Evolutionary conservation across 2,113 vertebrate genomes (phyloP), one percentile per base, ranked within the genome.

Genomic region (Corvus cornix): DNA sequence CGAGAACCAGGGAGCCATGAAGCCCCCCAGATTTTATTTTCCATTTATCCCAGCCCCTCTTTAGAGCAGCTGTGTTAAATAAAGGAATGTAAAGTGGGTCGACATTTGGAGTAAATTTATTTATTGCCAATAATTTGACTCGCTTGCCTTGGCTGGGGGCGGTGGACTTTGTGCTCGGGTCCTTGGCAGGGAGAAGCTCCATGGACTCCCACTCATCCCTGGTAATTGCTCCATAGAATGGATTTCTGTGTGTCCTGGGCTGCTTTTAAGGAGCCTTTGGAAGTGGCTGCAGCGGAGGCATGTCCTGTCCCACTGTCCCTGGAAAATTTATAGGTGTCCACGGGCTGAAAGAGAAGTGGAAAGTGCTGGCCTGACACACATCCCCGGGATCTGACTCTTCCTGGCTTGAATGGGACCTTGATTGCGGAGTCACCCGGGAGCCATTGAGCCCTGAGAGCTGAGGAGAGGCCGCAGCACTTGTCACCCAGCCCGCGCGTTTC

Each of bases 341-440:
- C 2, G 79, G 43, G 43, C 91, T 92, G 91, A 96, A 96, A 96
- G 93, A 70, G 80, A 62, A 92, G 86, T 19, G 91, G 63, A 4
- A 66, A 91, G 37, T 35, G 91, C 68, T 77, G 85, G 92, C 92
- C 83, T 76, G 60, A 46, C 68, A 55, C 75, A 67, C 2, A 76
- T 69, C 86, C 70, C 55, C 0, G 8, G 72, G 96, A 27, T 70
- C n/a, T 3, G 5, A 7, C 48, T 77, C 92, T 48, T 91, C 92
- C 91, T 91, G 87, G 20, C 90, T 27, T 86, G 82, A 46, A 58
- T 53, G 82, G 62, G 92, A 64, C 67, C 75, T 26, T 7, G 87
- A 23, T 31, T 31, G 79, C 37, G 31, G 88, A 87, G 93, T 70
- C 83, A 44, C 41, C 53, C 68, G 35, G 86, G 84, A 41, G 35